Base-by-base conservation (phyloP, 2,113 vertebrate genomes). In the Oreamnos americanus region DNA sequence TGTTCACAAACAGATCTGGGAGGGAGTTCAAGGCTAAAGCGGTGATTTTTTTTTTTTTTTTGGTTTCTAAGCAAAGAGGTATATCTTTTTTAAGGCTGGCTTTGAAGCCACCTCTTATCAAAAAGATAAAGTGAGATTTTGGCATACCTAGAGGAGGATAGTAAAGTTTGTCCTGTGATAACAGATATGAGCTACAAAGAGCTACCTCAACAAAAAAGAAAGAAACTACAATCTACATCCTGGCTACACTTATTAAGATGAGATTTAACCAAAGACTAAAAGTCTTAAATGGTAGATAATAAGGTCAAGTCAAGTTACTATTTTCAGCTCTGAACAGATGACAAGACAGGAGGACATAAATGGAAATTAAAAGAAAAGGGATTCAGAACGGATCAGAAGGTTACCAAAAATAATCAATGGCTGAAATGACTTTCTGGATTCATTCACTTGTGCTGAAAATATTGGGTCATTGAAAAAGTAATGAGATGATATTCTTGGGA, bases 401-500 rank as follows among this genome's bases (percentile, higher is more conserved):
- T 98, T 93, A 97, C 96, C 97, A 92, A 98, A 97, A 97, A 98
- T 98, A 98, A 98, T 98, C 98, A 97, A 97, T 98, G 98, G 96
- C 95, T 93, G 53, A 96, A 98, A 97, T 98, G 98, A 98, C 97
- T 98, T 98, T 98, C 95, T 93, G 49, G 95, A 96, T 93, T 98
- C 95, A 89, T 95, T 96, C 97, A 90, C 96, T 98, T 98, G 97
- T 94, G 97, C 97, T 97, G 96, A 96, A 98, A 98, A 98, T 97
- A 98, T 96, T 98, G 97, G 97, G 97, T 97, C 97, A 98, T 95
- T 98, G 97, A 97, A 98, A 98, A 98, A 97, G 97, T 98, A 98
- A 98, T 98, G 98, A 98, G 97, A 98, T 98, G 98, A 97, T 98
- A 96, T 98, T 98, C 97, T 98, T 98, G 97, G 98, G 96, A 98